A percentile compares a stretch with the other conserved stretches of the same genome.
phyloP scores from a whole-genome alignment of 2,797 vertebrate species.

The Chanos chanos region DNA sequence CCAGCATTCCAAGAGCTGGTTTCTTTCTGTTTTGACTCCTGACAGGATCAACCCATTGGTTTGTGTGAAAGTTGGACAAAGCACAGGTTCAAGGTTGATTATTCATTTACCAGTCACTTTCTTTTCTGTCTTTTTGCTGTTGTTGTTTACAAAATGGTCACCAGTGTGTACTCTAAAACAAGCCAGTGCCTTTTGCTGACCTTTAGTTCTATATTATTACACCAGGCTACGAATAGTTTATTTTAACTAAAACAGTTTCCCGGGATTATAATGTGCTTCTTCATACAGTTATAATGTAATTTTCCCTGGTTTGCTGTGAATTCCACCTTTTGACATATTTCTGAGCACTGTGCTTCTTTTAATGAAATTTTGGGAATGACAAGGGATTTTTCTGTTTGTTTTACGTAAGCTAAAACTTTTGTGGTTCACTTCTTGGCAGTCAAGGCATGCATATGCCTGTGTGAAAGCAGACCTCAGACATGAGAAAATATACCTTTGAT shows the following conservation, averaged over 20 bases:
- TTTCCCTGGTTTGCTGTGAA: conserved; percentile 26
- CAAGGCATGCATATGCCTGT: conserved; percentile 23
- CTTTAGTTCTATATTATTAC: neutral
- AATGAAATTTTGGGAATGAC: conserved; percentile 29
- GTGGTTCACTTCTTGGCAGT: conserved; percentile 33
- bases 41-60: too few species aligned
- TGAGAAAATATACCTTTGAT: neutral
- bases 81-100: too few species aligned
- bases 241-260: conserved; percentile 6
- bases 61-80: too few species aligned
- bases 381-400: conserved; percentile 38
- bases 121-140: neutral
- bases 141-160: conserved; percentile 21
- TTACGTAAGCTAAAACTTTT: conserved; percentile 10
- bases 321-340: conserved; percentile 25
- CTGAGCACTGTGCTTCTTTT: conserved; percentile 42
- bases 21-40: too few species aligned
- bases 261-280: neutral
- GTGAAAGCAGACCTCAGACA: conserved; percentile 2
- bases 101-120: too few species aligned
- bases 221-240: conserved; percentile 1
- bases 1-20: too few species aligned
- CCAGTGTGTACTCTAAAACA: conserved; percentile 9
- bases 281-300: conserved; percentile 8
- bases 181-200: conserved; percentile 30